A percentile compares a stretch with the other conserved stretches of the same genome.
phyloP scores from a whole-genome alignment of 2,888 invertebrate genomes.

The Dolichomitus sp. region DNA sequence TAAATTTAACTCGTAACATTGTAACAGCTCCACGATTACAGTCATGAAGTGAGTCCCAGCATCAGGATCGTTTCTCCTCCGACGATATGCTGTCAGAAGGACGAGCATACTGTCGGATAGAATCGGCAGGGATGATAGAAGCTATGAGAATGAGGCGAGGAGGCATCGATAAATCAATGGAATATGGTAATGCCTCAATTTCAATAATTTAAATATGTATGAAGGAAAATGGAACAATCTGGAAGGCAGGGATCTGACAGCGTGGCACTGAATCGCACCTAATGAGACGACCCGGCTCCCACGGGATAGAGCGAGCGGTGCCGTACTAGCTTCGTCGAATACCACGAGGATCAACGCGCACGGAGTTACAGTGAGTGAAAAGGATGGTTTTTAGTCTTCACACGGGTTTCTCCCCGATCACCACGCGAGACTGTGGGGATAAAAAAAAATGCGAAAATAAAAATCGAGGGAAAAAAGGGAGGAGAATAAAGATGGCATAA shows the following conservation, averaged over 20 bases:
- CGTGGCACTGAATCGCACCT: conserved; percentile 83
- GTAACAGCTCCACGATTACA: conserved; percentile 6
- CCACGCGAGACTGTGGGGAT: background rate
- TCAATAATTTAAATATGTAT: conserved; percentile 86
- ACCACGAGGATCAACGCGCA: conserved; percentile 36
- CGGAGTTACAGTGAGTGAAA: conserved; percentile 23
- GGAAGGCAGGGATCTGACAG: conserved; percentile 80
- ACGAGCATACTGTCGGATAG: conserved; percentile 49
- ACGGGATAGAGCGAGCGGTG: conserved; percentile 68
- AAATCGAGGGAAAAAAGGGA: conserved; percentile 25
- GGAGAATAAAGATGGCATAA: conserved; percentile 24
- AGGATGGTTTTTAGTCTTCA: conserved; percentile 15
- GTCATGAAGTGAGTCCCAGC: background rate
- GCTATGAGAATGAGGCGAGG: conserved; percentile 50
- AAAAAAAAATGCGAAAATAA: conserved; percentile 22
- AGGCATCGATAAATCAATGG: conserved; percentile 85
- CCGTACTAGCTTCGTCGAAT: conserved; percentile 26
- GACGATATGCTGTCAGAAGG: conserved; percentile 47
- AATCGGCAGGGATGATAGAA: conserved; percentile 44
- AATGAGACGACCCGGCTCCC: conserved; percentile 82
- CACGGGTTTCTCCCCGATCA: conserved; percentile 27
- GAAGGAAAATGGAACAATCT: conserved; percentile 85
- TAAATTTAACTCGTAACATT: conserved; percentile 7
- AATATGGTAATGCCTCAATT: conserved; percentile 84
- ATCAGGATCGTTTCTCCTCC: conserved; percentile 49